phyloP scores from a whole-genome alignment of 2,113 vertebrate species.

The Elephantulus edwardii region DNA sequence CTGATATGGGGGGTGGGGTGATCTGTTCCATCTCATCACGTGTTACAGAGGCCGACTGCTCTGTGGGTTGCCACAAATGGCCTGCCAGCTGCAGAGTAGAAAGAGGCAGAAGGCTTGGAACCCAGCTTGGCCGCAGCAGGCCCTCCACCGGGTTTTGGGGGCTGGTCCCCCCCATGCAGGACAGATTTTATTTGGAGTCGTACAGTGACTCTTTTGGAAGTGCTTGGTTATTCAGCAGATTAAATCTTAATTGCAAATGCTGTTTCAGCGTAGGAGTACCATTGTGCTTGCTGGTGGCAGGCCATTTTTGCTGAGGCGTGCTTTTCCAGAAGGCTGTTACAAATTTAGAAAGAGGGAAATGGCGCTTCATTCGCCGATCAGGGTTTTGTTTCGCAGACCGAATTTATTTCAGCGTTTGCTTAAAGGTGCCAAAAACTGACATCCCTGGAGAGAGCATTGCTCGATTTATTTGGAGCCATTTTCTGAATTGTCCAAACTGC shows the following conservation, averaged over 20 bases:
- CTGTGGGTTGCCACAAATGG: background rate
- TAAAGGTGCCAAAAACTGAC: conserved; percentile 65
- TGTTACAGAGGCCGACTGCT: background rate
- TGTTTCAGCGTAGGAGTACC: conserved; percentile 53
- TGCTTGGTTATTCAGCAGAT: conserved; percentile 69
- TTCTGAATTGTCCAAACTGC: conserved; percentile 54
- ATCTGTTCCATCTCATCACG: conserved; percentile 53
- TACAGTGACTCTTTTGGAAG: conserved; percentile 54
- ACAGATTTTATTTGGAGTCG: conserved; percentile 28
- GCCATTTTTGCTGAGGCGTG: conserved; percentile 54
- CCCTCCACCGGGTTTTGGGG: conserved; percentile 23
- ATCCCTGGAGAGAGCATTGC: conserved; percentile 62
- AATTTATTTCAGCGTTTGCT: conserved; percentile 71
- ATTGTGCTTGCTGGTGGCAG: conserved; percentile 64
- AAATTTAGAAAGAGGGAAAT: conserved; percentile 68
- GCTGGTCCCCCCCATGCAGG: background rate
- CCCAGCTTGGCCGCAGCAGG: background rate
- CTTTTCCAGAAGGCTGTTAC: conserved; percentile 65
- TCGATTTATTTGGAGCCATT: conserved; percentile 51
- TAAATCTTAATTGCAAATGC: conserved; percentile 74
- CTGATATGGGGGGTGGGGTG: background rate
- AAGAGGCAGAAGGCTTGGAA: conserved; percentile 16
- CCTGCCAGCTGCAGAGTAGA: background rate
- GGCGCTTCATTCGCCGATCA: conserved; percentile 58
- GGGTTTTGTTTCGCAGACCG: conserved; percentile 69